Base-by-base conservation (phyloP, 2,797 vertebrate species). In the Sciurus carolinensis region DNA sequence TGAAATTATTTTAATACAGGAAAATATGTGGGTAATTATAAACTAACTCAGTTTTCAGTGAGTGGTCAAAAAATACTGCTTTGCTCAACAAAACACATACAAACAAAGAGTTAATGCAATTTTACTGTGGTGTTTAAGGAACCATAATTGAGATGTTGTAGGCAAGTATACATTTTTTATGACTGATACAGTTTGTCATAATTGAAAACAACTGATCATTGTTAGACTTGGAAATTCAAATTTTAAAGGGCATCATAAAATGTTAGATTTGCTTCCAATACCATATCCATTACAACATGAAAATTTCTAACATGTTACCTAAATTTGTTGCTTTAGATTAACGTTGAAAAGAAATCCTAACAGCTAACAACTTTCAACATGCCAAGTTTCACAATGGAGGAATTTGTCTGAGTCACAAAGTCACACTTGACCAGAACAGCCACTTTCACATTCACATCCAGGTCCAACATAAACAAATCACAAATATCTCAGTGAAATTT, bases 251-350 rank as follows among this genome's bases (percentile, higher is more conserved):
- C 69, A 22, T 54, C 64, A 81, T 52, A 36, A 87, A 82, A 83
- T 82, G 22, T 86, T 33, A 82, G 9, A 81, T 79, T 93, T 96
- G 47, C 36, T 94, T 96, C 57, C 44, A 91, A 81, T 77, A 75
- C 66, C 54, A 92, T 1, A 84, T 93, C 57, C 15, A 9, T 92
- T 82, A 77, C 22, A 93, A 87, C 12, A n/a, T 42, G 83, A 81
- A 69, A 50, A 76, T 88, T 82, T 87, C 28, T 66, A 83, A 76
- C 76, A 95, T 73, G 59, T n/a, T 64, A 30, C 12, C 30, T 85
- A 87, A 89, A 83, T 28, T 6, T 89, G 33, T 64, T 93, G 33
- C 36, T 90, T 87, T 69, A 79, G 36, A 26, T 88, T 90, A 83
- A 79, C 18, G 17, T 42, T 88, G 17, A 91, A 96, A 90, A 79